These are phyloP conservation scores for Deilephila porcellus DNA, from an alignment of 2,888 invertebrate genomes.

Conservation along the genomic window DNA sequence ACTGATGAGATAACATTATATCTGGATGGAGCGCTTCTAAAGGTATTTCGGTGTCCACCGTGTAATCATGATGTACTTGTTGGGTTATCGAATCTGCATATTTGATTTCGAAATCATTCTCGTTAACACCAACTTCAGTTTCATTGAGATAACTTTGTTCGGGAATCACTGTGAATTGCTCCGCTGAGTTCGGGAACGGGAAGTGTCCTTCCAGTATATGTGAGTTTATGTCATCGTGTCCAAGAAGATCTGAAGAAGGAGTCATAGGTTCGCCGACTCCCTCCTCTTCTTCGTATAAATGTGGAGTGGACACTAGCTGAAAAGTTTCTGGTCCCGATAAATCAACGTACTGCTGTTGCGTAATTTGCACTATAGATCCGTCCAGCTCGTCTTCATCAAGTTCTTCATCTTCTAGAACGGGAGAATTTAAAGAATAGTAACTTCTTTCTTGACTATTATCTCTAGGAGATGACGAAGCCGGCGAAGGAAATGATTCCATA, in stretches of 20 bases:
- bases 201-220: slow-evolving; percentile 80
- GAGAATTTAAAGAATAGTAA: slow-evolving; percentile 75
- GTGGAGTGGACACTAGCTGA: slow-evolving; percentile 85
- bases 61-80: slow-evolving; percentile 61
- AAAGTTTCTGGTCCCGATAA: slow-evolving; percentile 86
- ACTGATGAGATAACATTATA: slow-evolving; percentile 65
- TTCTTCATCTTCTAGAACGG: slow-evolving; percentile 77
- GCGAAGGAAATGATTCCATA: slow-evolving; percentile 80
- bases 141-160: slow-evolving; percentile 75
- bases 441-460: slow-evolving; percentile 83
- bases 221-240: slow-evolving; percentile 80
- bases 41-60: slow-evolving; percentile 56
- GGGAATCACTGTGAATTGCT: slow-evolving; percentile 82
- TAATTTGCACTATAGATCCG: slow-evolving; percentile 74
- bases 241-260: slow-evolving; percentile 76
- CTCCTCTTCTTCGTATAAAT: slow-evolving; percentile 87
- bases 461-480: slow-evolving; percentile 79
- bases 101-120: slow-evolving; percentile 76
- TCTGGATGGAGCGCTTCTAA: slow-evolving; percentile 66
- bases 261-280: slow-evolving; percentile 82
- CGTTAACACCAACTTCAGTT: slow-evolving; percentile 69
- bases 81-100: slow-evolving; percentile 76
- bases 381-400: slow-evolving; percentile 78
- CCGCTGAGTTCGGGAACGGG: slow-evolving; percentile 78
- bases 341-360: slow-evolving; percentile 85